These are phyloP conservation scores for Bombus ignitus DNA, from an alignment of 1,140 invertebrate genomes.

Conservation along the genomic window DNA sequence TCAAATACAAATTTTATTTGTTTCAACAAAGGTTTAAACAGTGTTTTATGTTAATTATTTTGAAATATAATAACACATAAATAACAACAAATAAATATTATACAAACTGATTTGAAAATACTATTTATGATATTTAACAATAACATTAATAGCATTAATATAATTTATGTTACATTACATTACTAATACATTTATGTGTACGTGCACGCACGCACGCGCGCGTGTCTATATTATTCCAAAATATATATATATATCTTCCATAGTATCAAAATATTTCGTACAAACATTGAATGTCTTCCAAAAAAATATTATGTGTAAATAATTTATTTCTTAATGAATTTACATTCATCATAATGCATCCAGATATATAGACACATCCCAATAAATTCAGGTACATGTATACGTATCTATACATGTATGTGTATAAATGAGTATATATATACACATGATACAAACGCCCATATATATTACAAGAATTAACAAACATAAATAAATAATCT, in stretches of 20 bases:
- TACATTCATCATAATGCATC: not conserved
- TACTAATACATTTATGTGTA: not conserved
- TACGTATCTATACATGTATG: not conserved
- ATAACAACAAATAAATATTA: not conserved
- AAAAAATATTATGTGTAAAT: not conserved
- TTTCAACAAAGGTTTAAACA: not conserved
- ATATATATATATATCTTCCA: no score
- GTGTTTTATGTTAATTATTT: not conserved
- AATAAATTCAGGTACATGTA: not conserved
- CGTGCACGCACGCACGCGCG: not conserved
- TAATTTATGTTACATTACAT: not conserved
- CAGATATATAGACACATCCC: not conserved
- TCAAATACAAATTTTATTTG: not conserved
- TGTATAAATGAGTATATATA: not conserved
- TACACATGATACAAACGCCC: not conserved
- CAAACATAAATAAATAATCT: not conserved
- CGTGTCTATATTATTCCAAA: no score
- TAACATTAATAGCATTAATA: not conserved
- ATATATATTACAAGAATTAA: not conserved
- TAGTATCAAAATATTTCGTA: not conserved
- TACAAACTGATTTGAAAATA: not conserved
- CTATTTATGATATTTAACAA: not conserved
- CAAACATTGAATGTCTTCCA: not conserved
- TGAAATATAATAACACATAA: not conserved
- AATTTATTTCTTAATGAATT: not conserved